Evolutionary conservation across 2,797 vertebrate genomes (phyloP).

Genomic region (Myotis planiceps): DNA sequence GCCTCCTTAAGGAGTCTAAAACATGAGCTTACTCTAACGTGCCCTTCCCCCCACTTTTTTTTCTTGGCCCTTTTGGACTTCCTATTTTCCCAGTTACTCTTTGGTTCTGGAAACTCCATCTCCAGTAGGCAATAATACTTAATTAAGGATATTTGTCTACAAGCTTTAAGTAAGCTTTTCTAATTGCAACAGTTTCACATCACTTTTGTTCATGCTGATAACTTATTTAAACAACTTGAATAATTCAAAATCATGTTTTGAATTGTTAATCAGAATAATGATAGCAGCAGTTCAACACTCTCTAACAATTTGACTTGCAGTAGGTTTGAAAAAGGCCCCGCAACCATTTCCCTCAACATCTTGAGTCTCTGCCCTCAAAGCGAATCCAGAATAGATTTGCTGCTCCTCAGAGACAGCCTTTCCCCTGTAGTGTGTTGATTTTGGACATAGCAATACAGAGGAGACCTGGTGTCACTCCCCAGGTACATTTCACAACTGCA

Average conservation of each 20-base stretch:
- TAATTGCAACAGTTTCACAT: slow-evolving; percentile 68
- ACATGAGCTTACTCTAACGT: no score
- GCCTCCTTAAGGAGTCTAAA: not conserved
- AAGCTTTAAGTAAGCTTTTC: slow-evolving; percentile 75
- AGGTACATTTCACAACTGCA: not conserved
- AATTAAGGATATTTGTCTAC: slow-evolving; percentile 76
- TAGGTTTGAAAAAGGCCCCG: not conserved
- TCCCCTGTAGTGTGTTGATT: not conserved
- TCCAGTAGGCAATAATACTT: slow-evolving; percentile 57
- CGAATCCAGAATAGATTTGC: not conserved
- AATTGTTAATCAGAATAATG: slow-evolving; percentile 76
- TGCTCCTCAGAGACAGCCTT: not conserved
- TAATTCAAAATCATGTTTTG: slow-evolving; percentile 76
- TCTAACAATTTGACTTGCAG: slow-evolving; percentile 31
- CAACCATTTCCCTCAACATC: not conserved
- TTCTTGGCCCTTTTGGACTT: not conserved
- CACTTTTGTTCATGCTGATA: slow-evolving; percentile 68
- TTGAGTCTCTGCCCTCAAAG: not conserved
- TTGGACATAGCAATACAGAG: not conserved
- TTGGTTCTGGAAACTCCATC: slow-evolving; percentile 37
- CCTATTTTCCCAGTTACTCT: not conserved
- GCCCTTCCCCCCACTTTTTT: no score
- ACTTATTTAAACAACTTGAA: slow-evolving; percentile 79
- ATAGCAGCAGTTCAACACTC: slow-evolving; percentile 22
- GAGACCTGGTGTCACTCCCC: not conserved